Evolutionary conservation across 2,113 vertebrate genomes (phyloP).

Genomic region (Nerophis ophidion): DNA sequence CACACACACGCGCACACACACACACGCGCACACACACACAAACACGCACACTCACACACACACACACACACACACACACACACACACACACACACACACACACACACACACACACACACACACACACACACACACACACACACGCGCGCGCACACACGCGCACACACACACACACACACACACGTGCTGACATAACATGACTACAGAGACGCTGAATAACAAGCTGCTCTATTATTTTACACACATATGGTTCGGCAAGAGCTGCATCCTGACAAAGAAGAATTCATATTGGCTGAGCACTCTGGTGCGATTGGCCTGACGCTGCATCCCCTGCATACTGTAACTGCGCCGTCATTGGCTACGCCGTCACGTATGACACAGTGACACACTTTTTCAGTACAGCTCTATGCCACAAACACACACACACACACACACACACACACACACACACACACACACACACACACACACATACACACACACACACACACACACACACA

Average conservation of each 20-base stretch:
- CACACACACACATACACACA: not conserved
- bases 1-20: not conserved
- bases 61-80: not conserved
- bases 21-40: not conserved
- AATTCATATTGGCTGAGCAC: constrained; percentile 35
- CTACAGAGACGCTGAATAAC: constrained; percentile 7
- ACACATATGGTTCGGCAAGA: constrained; percentile 15
- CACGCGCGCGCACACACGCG: not conserved
- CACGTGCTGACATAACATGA: constrained; percentile 1
- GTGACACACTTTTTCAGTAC: constrained; percentile 52
- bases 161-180: not conserved
- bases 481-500: not conserved
- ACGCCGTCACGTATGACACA: constrained; percentile 49
- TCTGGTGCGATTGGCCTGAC: constrained; percentile 30
- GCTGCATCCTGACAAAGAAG: not conserved
- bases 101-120: not conserved
- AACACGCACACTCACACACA: not conserved
- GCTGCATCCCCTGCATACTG: constrained; percentile 14
- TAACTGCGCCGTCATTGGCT: constrained; percentile 49
- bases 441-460: not conserved
- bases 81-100: not conserved
- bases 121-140: not conserved
- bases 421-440: not conserved
- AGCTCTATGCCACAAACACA: constrained; percentile 4
- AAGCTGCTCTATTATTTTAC: constrained; percentile 22